Conservation (phyloP, 2,797 vertebrate species). For the Eulemur mongoz region DNA sequence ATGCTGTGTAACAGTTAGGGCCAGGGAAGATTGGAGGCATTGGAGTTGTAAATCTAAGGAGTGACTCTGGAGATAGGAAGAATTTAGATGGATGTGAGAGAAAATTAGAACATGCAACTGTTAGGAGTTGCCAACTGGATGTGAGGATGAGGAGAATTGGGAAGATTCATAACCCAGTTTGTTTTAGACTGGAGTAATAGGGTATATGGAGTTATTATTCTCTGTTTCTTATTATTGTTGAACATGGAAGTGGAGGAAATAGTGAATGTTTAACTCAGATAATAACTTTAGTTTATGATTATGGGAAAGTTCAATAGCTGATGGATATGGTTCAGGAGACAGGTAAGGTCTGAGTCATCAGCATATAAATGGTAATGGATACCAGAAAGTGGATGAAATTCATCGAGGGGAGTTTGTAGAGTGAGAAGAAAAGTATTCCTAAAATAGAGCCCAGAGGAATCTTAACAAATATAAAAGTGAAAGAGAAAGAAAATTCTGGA, state of each 20-base stretch:
- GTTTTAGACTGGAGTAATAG: neutral
- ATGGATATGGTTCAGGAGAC: neutral
- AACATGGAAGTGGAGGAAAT: neutral
- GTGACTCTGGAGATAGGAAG: neutral
- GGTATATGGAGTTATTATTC: neutral
- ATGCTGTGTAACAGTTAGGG: neutral
- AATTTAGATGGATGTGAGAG: neutral
- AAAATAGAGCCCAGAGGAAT: neutral
- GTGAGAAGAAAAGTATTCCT: neutral
- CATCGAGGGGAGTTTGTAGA: neutral
- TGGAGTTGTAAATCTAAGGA: neutral
- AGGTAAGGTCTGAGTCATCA: neutral
- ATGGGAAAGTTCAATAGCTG: neutral
- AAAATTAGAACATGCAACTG: neutral
- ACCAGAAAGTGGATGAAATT: neutral
- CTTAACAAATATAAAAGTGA: neutral
- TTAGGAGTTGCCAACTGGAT: neutral
- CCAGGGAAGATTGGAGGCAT: neutral
- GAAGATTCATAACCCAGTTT: neutral
- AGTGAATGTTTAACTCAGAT: neutral
- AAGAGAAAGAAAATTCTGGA: neutral
- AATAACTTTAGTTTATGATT: neutral
- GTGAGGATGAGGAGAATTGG: neutral
- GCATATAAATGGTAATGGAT: neutral
- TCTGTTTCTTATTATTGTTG: slow-evolving; percentile 12